Conservation (phyloP, 2,888 invertebrate genomes). For the Anaspis maculata region DNA sequence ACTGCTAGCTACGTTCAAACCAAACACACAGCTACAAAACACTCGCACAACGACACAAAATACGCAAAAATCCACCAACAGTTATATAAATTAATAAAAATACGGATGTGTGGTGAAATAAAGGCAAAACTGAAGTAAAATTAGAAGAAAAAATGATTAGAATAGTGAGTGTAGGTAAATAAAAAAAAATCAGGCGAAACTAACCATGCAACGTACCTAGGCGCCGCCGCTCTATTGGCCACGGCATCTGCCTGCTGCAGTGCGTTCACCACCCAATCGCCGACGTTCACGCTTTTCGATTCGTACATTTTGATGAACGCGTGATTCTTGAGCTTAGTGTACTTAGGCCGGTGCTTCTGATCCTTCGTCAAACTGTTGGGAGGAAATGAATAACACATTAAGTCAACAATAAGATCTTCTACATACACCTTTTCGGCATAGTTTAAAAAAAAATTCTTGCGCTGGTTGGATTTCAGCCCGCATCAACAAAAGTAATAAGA, state of each 20-base stretch:
- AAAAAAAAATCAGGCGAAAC: slow-evolving; percentile 21
- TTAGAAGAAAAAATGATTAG: too few relatives aligned
- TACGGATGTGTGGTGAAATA: too few relatives aligned
- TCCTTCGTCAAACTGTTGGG: slow-evolving; percentile 87
- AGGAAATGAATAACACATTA: slow-evolving; percentile 6
- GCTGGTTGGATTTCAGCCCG: too few relatives aligned
- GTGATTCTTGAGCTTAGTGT: slow-evolving; percentile 81
- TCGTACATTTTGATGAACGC: slow-evolving; percentile 80
- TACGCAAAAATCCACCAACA: too few relatives aligned
- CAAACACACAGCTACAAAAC: too few relatives aligned
- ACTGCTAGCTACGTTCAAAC: too few relatives aligned
- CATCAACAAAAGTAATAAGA: too few relatives aligned
- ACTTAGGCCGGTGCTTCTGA: slow-evolving; percentile 88
- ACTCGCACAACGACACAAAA: too few relatives aligned
- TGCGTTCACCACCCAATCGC: slow-evolving; percentile 72
- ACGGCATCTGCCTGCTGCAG: slow-evolving; percentile 44
- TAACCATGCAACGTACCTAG: slow-evolving; percentile 46
- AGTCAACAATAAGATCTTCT: background rate
- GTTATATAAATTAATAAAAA: too few relatives aligned
- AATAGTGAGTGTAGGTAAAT: too few relatives aligned
- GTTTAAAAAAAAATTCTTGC: slow-evolving; percentile 1
- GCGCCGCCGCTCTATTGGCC: slow-evolving; percentile 40
- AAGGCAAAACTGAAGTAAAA: too few relatives aligned
- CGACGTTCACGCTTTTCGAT: slow-evolving; percentile 58
- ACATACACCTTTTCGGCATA: background rate